These are phyloP conservation scores for Drosophila truncata DNA, from an alignment of 1,140 invertebrate species.

Conservation along the genomic window DNA sequence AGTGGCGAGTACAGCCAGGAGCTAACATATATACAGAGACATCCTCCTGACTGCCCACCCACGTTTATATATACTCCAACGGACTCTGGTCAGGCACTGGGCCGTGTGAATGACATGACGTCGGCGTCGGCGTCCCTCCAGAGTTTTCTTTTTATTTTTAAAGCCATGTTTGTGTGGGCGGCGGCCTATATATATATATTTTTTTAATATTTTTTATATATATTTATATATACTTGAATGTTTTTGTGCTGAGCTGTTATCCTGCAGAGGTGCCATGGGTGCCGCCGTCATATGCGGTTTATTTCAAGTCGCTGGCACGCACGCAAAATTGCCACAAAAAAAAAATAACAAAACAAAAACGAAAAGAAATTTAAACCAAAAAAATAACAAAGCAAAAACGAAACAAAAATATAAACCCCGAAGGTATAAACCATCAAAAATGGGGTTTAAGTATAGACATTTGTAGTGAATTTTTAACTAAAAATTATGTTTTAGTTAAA, in stretches of 20 bases:
- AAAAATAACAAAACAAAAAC: neutral
- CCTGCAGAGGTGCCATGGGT: neutral
- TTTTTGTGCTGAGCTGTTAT: constrained; percentile 20
- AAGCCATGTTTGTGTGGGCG: constrained; percentile 26
- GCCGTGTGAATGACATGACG: constrained; percentile 63
- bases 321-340: constrained; percentile 28
- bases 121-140: too few species aligned
- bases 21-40: neutral
- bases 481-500: too few species aligned
- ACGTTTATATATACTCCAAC: constrained; percentile 75
- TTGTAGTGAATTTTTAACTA: too few species aligned
- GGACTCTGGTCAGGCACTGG: constrained; percentile 67
- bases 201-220: neutral
- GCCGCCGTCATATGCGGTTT: constrained; percentile 12
- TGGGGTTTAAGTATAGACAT: constrained; percentile 7
- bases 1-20: neutral
- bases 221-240: neutral
- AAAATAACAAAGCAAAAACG: constrained; percentile 1
- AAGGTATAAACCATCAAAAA: neutral
- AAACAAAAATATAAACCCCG: constrained; percentile 14
- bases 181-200: neutral
- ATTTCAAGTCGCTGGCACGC: constrained; percentile 58
- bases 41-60: neutral
- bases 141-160: constrained; percentile 62
- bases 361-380: constrained; percentile 18